A percentile compares a stretch with the other conserved stretches of the same genome.
Conservation (phyloP, 1,140 invertebrate genomes). For the Dufourea novaeangliae region DNA sequence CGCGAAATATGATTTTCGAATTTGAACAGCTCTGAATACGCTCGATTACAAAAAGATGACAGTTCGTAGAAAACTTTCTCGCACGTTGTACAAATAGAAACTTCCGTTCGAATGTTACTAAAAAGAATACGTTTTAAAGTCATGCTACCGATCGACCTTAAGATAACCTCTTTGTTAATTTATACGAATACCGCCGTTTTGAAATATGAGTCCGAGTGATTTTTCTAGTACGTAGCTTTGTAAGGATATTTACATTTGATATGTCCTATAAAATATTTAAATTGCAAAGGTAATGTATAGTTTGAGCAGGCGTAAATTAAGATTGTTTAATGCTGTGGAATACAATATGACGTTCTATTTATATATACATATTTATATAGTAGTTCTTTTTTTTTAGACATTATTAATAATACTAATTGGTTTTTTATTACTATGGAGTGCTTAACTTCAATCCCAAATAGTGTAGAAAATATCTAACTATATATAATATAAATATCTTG, state of each 20-base stretch:
- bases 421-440: background rate
- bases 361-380: background rate
- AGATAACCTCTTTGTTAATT: slow-evolving; percentile 45
- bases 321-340: background rate
- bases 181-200: slow-evolving; percentile 25
- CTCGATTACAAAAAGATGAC: slow-evolving; percentile 12
- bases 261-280: slow-evolving; percentile 7
- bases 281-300: slow-evolving; percentile 5
- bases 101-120: background rate
- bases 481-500: too few relatives aligned
- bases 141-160: slow-evolving; percentile 24
- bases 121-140: slow-evolving; percentile 23
- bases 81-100: background rate
- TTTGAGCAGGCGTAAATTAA: background rate
- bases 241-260: background rate
- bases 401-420: background rate
- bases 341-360: slow-evolving; percentile 2
- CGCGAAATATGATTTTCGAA: slow-evolving; percentile 53
- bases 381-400: background rate
- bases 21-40: slow-evolving; percentile 48
- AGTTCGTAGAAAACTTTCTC: background rate
- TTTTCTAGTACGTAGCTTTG: slow-evolving; percentile 2
- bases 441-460: background rate
- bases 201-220: slow-evolving; percentile 22
- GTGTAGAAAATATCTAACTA: background rate